Evolutionary conservation across 2,113 vertebrate genomes (phyloP), one percentile per base, ranked within the genome.

Genomic region (Phaetusa simplex): DNA sequence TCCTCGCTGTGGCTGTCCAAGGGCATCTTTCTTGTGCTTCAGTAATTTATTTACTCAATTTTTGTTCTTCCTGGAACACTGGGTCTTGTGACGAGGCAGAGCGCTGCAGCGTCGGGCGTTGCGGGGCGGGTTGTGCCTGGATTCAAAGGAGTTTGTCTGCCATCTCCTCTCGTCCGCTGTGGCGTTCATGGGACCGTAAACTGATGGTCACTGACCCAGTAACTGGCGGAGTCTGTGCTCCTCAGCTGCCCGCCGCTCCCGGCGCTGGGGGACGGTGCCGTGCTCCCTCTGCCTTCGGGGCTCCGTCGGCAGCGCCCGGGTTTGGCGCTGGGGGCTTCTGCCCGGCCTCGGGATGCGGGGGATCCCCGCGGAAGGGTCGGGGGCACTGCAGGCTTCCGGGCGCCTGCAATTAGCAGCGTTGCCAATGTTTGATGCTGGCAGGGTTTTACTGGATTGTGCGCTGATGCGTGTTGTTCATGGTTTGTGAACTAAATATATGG

Each of bases 351-450:
- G 9, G 65, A n/a, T 8, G 1, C 4, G 14, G n/a, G n/a, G 53
- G 29, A 5, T 38, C 50, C 64, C 58, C 12, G 27, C 2, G 14
- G 43, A n/a, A 30, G 65, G 40, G 14, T 7, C 36, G 4, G 70
- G 74, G 49, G 70, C 26, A 5, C 34, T 2, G 27, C 38, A 22
- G 86, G 38, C 29, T 43, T 18, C 40, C 20, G 29, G 4, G 11
- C 34, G 2, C 1, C 71, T 56, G 29, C 40, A 12, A 1, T 2
- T 11, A 61, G 77, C 69, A 10, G 17, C 2, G 3, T 20, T 27
- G n/a, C 27, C 8, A 1, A 0, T 9, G 61, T 4, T 20, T 11
- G 4, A 4, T 0, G 30, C 5, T 27, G 5, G 67, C 20, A 12
- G 74, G 24, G 27, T 14, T 65, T 72, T 42, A 5, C 15, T 17